Percentiles rank a stretch among this genome's conserved stretches.
Evolutionary conservation across 2,113 vertebrate species (phyloP).

Genomic region (Mola mola): DNA sequence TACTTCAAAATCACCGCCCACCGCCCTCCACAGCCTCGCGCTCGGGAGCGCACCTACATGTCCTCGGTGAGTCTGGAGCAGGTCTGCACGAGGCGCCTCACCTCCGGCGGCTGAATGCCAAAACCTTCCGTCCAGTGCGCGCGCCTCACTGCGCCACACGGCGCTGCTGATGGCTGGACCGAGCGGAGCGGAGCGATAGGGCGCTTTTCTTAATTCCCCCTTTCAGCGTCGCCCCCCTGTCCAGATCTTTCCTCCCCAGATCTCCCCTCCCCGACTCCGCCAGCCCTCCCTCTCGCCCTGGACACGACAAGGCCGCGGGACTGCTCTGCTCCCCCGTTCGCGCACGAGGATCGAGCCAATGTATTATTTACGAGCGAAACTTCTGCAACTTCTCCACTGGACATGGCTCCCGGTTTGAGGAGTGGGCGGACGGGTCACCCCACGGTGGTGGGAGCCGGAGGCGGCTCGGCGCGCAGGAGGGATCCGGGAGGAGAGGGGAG

Average conservation of each 20-base stretch:
- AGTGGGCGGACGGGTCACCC: conserved; percentile 61
- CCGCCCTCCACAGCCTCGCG: neutral
- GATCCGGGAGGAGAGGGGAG: conserved; percentile 60
- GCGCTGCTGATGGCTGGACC: conserved; percentile 70
- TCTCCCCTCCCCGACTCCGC: conserved; percentile 17
- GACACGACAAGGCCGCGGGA: conserved; percentile 69
- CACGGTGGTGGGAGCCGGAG: conserved; percentile 48
- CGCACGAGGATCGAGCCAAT: conserved; percentile 74
- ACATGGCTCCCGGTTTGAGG: conserved; percentile 82
- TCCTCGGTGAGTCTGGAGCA: neutral
- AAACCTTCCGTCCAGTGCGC: conserved; percentile 42
- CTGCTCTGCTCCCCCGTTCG: conserved; percentile 43
- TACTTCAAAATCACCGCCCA: neutral
- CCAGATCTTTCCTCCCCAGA: neutral
- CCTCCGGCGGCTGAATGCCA: conserved; percentile 43
- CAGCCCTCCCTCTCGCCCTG: conserved; percentile 43
- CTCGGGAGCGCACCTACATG: neutral
- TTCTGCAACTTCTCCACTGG: conserved; percentile 76
- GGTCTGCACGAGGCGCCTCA: neutral
- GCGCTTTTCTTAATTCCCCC: conserved; percentile 63
- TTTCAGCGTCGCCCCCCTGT: conserved; percentile 41
- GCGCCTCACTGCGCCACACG: conserved; percentile 67
- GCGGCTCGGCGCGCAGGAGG: conserved; percentile 49
- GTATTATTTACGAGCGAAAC: conserved; percentile 79
- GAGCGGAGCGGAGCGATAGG: conserved; percentile 65